Percentiles rank a stretch among this genome's conserved stretches.
Conservation (phyloP, 2,113 vertebrate species). For the Hiodon alosoides region DNA sequence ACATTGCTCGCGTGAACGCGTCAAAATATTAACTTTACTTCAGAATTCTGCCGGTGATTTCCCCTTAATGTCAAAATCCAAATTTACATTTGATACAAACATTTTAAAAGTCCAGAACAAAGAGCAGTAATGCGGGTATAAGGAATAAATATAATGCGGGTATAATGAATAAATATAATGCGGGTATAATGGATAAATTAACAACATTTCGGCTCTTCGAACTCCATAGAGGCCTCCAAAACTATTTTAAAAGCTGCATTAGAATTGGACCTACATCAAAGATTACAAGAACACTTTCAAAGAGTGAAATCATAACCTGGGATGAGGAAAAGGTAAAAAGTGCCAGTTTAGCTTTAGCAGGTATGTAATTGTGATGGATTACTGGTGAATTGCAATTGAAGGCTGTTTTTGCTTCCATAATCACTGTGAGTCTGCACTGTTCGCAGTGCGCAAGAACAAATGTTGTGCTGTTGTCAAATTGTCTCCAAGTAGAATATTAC, state of each 20-base stretch:
- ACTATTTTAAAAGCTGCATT: not conserved
- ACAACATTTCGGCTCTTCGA: not conserved
- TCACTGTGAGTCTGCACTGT: not conserved
- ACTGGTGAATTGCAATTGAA: not conserved
- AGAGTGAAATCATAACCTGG: not conserved
- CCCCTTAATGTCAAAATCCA: not conserved
- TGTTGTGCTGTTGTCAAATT: too few relatives aligned
- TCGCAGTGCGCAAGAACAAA: too few relatives aligned
- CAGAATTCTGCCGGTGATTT: not conserved
- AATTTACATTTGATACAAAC: not conserved
- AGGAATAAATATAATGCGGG: too few relatives aligned
- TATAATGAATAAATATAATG: too few relatives aligned
- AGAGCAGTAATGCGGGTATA: too few relatives aligned
- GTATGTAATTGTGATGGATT: constrained; percentile 21
- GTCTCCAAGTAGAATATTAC: too few relatives aligned
- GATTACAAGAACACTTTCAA: not conserved
- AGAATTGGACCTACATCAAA: constrained; percentile 5
- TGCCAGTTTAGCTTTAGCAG: not conserved
- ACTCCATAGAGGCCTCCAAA: not conserved
- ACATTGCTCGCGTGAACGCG: not conserved
- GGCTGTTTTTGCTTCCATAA: not conserved
- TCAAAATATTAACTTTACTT: not conserved
- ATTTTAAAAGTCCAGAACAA: too few relatives aligned
- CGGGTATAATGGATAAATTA: not conserved
- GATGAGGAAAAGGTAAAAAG: not conserved